phyloP scores from a whole-genome alignment of 2,797 vertebrate species.

The Euthynnus affinis region DNA sequence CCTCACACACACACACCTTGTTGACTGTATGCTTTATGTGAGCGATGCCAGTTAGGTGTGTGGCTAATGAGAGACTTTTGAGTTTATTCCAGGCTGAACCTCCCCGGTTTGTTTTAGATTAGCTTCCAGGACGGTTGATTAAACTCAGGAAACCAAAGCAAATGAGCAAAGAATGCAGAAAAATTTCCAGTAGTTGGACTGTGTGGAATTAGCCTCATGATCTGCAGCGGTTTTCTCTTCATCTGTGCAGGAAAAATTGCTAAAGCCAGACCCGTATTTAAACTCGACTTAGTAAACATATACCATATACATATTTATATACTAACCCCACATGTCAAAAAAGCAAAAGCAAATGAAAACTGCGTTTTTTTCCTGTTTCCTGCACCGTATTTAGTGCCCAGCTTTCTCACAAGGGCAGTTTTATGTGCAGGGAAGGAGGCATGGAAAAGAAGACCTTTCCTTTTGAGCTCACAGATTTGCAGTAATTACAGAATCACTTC shows the following conservation, averaged over 20 bases:
- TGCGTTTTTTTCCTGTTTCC: slow-evolving; percentile 55
- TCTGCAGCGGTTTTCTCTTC: slow-evolving; percentile 15
- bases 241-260: slow-evolving; percentile 21
- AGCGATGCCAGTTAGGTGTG: slow-evolving; percentile 68
- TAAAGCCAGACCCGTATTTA: slow-evolving; percentile 31
- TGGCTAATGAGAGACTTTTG: slow-evolving; percentile 62
- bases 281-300: slow-evolving; percentile 26
- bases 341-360: slow-evolving; percentile 63
- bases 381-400: slow-evolving; percentile 74
- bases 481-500: slow-evolving; percentile 91
- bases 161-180: slow-evolving; percentile 56
- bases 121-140: slow-evolving; percentile 57
- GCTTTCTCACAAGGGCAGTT: slow-evolving; percentile 83
- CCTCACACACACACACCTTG: slow-evolving; percentile 56
- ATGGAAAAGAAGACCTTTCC: slow-evolving; percentile 88
- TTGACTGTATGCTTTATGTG: slow-evolving; percentile 71
- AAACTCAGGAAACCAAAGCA: slow-evolving; percentile 55
- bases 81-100: slow-evolving; percentile 65
- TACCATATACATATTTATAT: slow-evolving; percentile 46
- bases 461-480: slow-evolving; percentile 89
- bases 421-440: slow-evolving; percentile 84
- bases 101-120: slow-evolving; percentile 65
- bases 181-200: slow-evolving; percentile 32
- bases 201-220: slow-evolving; percentile 53
- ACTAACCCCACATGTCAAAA: slow-evolving; percentile 29